Evolutionary conservation across 2,113 vertebrate species (phyloP), one percentile per base, ranked within the genome.

Genomic region (Gasterosteus nipponicus): DNA sequence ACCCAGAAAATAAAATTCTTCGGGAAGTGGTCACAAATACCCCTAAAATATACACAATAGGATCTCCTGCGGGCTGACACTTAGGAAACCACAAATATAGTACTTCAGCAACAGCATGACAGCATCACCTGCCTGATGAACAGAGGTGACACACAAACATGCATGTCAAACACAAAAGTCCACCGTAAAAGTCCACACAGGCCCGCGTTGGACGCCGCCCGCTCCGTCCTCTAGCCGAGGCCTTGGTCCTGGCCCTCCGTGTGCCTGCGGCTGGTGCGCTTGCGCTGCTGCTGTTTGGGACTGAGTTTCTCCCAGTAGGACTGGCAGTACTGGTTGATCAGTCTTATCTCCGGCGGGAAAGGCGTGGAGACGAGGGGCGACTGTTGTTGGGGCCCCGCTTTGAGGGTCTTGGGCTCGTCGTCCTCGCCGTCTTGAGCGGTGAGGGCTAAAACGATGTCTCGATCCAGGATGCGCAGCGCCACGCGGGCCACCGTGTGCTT

Each of bases 321-420:
- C 85, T 95, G 92, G 73, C 95, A 95, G 88, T 95, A 95, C 85
- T 94, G 94, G 88, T 93, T 91, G 29, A 95, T 93, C 79, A 94
- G 89, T 61, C 90, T 92, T 7, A 94, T 87, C 88, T 95, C 93
- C 0, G 93, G 88, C 0, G 92, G 89, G 65, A 93, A 87, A 0
- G 91, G 91, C 0, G 87, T 85, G 73, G 91, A 76, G 49, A 54
- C 5, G 5, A 73, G 56, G 26, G 85, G 16, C 0, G 83, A 49
- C 14, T 84, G 87, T 0, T 70, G 22, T 49, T 81, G 63, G 1
- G 59, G 79, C 18, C 46, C 75, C 10, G 61, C 65, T 1, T 87
- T 84, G 2, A 15, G 89, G 2, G 61, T 69, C 44, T 89, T 80
- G 10, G 77, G 83, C 16, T 82, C 86, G 2, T 91, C 87, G 0